A percentile compares a stretch with the other conserved stretches of the same genome.
Evolutionary conservation across 2,888 invertebrate genomes (phyloP).

Genomic region (Metellina segmentata): DNA sequence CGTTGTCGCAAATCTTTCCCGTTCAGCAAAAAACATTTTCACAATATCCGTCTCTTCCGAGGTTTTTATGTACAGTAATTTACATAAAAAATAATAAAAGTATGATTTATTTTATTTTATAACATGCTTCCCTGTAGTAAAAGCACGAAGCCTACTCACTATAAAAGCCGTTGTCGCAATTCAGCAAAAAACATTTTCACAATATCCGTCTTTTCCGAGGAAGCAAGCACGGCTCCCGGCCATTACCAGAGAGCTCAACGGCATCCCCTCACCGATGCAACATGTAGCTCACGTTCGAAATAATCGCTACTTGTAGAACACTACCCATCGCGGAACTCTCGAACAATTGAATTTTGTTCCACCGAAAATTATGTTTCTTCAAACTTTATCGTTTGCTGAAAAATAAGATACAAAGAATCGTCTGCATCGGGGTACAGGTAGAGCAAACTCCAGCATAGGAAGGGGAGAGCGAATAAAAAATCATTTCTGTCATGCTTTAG

Average conservation of each 20-base stretch:
- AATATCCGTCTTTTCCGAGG: background rate
- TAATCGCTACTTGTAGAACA: conserved; percentile 37
- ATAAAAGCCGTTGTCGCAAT: too few species aligned
- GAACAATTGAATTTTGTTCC: conserved; percentile 57
- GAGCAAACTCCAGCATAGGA: conserved; percentile 10
- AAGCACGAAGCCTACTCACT: too few species aligned
- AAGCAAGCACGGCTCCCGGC: background rate
- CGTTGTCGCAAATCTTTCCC: too few species aligned
- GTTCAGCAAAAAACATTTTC: too few species aligned
- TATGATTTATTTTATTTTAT: too few species aligned
- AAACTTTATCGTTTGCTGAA: conserved; percentile 47
- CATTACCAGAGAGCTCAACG: background rate
- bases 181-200: too few species aligned
- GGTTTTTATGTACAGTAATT: too few species aligned
- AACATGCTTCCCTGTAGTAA: too few species aligned
- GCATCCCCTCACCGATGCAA: background rate
- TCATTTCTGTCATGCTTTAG: conserved; percentile 54
- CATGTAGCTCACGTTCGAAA: conserved; percentile 35
- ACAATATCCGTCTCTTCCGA: too few species aligned
- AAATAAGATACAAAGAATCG: conserved; percentile 2
- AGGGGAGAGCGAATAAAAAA: conserved; percentile 28
- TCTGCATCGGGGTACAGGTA: conserved; percentile 22
- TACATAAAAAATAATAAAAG: too few species aligned
- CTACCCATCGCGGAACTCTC: conserved; percentile 47
- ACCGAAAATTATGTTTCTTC: conserved; percentile 26